Conservation (phyloP, 2,797 vertebrate genomes). For the Anabacerthia variegaticeps region DNA sequence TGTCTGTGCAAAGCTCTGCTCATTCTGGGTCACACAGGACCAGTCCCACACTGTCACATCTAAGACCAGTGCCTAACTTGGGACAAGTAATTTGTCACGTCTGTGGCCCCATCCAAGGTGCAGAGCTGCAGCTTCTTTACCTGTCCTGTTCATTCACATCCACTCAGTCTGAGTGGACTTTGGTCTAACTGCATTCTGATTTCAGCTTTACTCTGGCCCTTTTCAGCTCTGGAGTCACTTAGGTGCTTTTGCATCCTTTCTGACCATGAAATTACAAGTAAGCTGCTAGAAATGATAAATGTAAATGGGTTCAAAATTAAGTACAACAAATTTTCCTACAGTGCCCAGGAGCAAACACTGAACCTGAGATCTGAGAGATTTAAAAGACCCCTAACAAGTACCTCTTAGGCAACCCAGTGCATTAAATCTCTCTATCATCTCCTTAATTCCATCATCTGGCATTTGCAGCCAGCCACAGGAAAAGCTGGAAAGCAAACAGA, state of each 20-base stretch:
- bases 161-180: background rate
- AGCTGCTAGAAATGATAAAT: background rate
- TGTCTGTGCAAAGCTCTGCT: background rate
- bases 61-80: background rate
- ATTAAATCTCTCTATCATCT: background rate
- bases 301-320: background rate
- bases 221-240: background rate
- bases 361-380: background rate
- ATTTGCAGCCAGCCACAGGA: conserved; percentile 6
- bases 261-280: background rate
- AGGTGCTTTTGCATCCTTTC: background rate
- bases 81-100: background rate
- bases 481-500: conserved; percentile 16
- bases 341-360: background rate
- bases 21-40: background rate
- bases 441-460: background rate
- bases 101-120: no score
- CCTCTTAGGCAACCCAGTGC: background rate
- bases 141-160: background rate
- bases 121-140: background rate
- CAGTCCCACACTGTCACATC: no score
- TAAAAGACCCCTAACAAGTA: background rate
- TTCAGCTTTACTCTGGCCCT: background rate
- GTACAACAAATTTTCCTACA: background rate
- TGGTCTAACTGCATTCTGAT: background rate